Evolutionary conservation across 2,113 vertebrate species (phyloP).

Genomic region (Rhinichthys klamathensis): DNA sequence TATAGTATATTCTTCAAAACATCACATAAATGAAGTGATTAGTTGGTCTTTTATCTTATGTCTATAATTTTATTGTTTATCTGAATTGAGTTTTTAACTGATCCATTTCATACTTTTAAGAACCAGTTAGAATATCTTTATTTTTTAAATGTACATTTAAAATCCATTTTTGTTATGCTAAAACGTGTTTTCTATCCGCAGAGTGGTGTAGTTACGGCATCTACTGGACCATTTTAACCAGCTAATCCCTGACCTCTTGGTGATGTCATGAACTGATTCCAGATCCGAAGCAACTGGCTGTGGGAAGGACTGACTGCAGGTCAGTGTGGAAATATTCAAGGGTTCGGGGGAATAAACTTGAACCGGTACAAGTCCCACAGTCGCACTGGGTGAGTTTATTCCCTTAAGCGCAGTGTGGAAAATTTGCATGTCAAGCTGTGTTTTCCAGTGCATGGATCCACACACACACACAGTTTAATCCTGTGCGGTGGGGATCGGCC

Average conservation of each 20-base stretch:
- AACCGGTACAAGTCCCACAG: conserved; percentile 14
- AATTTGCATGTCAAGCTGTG: conserved; percentile 18
- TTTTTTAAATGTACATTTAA: background rate
- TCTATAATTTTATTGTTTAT: no score
- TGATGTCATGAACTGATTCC: conserved; percentile 8
- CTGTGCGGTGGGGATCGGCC: conserved; percentile 14
- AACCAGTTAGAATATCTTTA: background rate
- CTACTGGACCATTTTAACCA: background rate
- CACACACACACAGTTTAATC: conserved; percentile 27
- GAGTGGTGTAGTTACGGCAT: background rate
- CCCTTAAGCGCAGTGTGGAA: conserved; percentile 13
- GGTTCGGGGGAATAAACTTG: conserved; percentile 30
- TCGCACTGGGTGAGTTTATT: conserved; percentile 1
- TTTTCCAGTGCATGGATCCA: conserved; percentile 14
- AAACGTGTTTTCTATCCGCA: background rate
- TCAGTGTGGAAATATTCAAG: background rate
- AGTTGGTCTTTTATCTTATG: no score
- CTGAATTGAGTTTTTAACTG: no score
- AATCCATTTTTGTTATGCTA: background rate
- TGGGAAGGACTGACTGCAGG: background rate
- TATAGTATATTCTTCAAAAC: no score
- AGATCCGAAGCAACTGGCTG: background rate
- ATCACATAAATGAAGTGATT: no score
- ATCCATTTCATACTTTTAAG: background rate
- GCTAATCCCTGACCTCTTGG: background rate